These are phyloP conservation scores for Mesopsocus fuscifrons DNA, from an alignment of 2,888 invertebrate species.

Conservation along the genomic window DNA sequence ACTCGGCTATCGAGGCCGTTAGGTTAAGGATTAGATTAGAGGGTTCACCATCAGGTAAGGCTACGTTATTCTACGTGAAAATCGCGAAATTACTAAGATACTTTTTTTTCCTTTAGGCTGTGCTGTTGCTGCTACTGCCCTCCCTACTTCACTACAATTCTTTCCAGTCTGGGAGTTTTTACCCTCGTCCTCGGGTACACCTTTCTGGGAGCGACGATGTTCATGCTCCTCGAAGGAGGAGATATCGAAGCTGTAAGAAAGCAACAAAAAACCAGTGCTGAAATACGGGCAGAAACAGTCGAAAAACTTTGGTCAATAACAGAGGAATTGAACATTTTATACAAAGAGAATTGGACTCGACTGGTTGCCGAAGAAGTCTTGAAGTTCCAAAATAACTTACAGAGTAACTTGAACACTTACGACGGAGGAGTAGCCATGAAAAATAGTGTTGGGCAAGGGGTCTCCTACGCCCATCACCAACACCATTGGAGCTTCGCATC, in stretches of 20 bases:
- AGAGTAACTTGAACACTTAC: constrained; percentile 22
- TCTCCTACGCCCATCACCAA: constrained; percentile 22
- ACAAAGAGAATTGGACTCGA: constrained; percentile 81
- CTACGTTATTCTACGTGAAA: constrained; percentile 4
- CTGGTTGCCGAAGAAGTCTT: constrained; percentile 72
- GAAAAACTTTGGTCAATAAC: constrained; percentile 73
- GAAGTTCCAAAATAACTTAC: constrained; percentile 49
- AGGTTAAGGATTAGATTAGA: too few relatives aligned
- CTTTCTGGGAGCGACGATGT: constrained; percentile 77
- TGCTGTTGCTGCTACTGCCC: constrained; percentile 9
- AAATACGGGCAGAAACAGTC: constrained; percentile 35
- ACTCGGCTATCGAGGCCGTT: too few relatives aligned
- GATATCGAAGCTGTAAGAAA: constrained; percentile 9
- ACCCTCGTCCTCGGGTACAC: constrained; percentile 79
- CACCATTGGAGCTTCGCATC: constrained; percentile 83
- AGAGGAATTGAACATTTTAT: constrained; percentile 70
- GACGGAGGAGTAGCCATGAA: constrained; percentile 17
- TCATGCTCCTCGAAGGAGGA: constrained; percentile 63
- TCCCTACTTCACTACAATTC: constrained; percentile 31
- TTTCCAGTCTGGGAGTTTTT: constrained; percentile 66
- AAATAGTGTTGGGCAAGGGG: constrained; percentile 13
- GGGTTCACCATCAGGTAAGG: too few relatives aligned
- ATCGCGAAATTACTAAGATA: too few relatives aligned
- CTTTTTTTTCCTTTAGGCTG: too few relatives aligned
- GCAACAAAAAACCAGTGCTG: constrained; percentile 12